Base-by-base conservation (phyloP, 2,888 invertebrate genomes). In the Caenorhabditis afra region DNA sequence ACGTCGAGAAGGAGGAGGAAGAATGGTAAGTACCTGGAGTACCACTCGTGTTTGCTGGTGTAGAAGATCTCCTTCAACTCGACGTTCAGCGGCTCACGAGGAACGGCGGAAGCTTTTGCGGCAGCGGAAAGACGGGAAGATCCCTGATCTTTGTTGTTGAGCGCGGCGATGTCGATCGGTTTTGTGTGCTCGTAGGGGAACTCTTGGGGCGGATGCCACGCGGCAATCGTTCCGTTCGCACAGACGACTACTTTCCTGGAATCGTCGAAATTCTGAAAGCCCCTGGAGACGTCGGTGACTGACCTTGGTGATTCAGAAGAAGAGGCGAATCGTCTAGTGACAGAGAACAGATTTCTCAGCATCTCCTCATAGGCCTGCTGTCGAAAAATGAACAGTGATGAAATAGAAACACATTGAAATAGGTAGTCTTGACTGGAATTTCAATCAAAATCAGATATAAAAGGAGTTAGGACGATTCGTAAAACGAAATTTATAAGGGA, bases 41-140 rank as follows among this genome's bases (percentile, higher is more conserved):
- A 87, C 90, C 91, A 91, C 78, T 87, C 87, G 83, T 91, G 89
- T 84, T 90, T 91, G 52, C 88, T 89, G 7, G 90, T 91, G 73
- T 89, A 88, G 82, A 91, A 91, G 73, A 91, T 90, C 67, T 90
- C 90, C 44, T 90, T 84, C 14, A 91, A 86, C 67, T 91, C 91
- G 3, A 85, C 79, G 78, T 88, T 87, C 18, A 87, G 87, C 3
- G 91, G 91, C 3, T 91, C 91, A 5, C 86, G 82, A 5, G 88
- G 87, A 44, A 88, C 61, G 22, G 67, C 44, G 3, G 57, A 18
- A 7, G 49, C 52, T 47, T 58, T 65, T 0, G 74, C 78, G 0
- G 66, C 79, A 10, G 68, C 65, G 3, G 82, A 74, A 8, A 80
- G 39, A 16, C 77, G 65, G 4, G 29, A 29, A 29, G 52, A 62